Evolutionary conservation across 2,797 vertebrate genomes (phyloP), one percentile per base, ranked within the genome.

Genomic region (Cyclura pinguis): DNA sequence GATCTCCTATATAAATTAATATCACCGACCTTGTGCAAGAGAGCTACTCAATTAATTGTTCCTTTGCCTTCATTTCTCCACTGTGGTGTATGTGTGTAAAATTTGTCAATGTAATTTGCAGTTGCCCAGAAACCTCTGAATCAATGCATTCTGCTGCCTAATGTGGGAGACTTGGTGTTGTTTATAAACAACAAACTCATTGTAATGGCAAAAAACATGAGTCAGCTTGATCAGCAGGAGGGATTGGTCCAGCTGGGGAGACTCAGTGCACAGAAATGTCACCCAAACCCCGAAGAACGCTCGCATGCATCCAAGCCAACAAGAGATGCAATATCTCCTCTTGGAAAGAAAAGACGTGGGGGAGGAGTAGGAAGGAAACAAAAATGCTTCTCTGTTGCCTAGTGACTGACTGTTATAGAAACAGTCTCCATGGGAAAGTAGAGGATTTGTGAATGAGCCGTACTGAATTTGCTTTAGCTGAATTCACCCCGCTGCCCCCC

Each of bases 361-460:
- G 24, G 22, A 22, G n/a, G 29, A 50, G 24, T 2, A 42, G 35
- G 7, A 24, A 86, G 91, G 86, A 92, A 89, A 62, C 94, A 42
- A 85, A 64, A 93, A 94, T 93, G 85, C 93, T 96, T 94, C 94
- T 92, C 3, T 93, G 93, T 93, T 93, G 96, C 90, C 95, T 94
- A 95, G 97, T 86, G 86, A 92, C 67, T 0, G 96, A 96, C 93
- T 98, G 96, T 97, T 97, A 84, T 97, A 96, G 96, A 88, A 89
- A 93, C 90, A 1, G 85, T 78, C 86, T 95, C 96, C 64, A 24
- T 64, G 94, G 93, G 88, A 92, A 91, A 91, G 87, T 85, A 87
- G 95, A 92, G 90, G 81, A 80, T 96, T 89, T 91, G 95, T 97
- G 97, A 97, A 98, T 96, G 97, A 92, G 86, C 80, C 0, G 0